Evolutionary conservation across 1,140 invertebrate species (phyloP).

Genomic region (Drosophila micromelanica): DNA sequence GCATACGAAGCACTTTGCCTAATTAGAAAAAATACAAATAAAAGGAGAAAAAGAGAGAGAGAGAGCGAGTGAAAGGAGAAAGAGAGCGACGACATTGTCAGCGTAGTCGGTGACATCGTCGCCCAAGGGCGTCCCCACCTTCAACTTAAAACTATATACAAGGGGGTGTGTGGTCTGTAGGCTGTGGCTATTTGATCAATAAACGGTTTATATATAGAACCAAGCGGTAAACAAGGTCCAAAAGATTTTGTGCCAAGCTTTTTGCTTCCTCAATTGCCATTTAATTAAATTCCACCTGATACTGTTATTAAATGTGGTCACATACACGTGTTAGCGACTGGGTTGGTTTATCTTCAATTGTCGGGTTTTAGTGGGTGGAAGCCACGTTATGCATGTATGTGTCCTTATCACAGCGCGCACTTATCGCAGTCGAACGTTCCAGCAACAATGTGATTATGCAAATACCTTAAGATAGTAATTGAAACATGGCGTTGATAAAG

Average conservation of each 20-base stretch:
- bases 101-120: constrained; percentile 5
- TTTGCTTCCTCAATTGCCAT: background rate
- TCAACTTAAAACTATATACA: background rate
- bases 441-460: background rate
- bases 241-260: background rate
- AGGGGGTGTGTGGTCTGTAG: background rate
- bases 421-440: background rate
- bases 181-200: constrained; percentile 24
- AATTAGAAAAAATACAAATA: background rate
- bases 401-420: background rate
- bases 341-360: constrained; percentile 1
- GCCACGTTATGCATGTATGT: constrained; percentile 7
- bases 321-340: background rate
- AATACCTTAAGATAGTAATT: background rate
- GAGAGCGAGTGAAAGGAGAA: background rate
- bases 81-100: background rate
- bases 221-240: constrained; percentile 3
- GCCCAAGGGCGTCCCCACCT: background rate
- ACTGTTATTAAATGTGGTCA: background rate
- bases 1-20: constrained; percentile 14
- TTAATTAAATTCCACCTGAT: constrained; percentile 4
- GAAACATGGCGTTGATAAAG: too few species aligned
- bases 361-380: background rate
- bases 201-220: constrained; percentile 28
- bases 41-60: background rate